Conservation (phyloP, 2,888 invertebrate genomes). For the Xanthia togata region DNA sequence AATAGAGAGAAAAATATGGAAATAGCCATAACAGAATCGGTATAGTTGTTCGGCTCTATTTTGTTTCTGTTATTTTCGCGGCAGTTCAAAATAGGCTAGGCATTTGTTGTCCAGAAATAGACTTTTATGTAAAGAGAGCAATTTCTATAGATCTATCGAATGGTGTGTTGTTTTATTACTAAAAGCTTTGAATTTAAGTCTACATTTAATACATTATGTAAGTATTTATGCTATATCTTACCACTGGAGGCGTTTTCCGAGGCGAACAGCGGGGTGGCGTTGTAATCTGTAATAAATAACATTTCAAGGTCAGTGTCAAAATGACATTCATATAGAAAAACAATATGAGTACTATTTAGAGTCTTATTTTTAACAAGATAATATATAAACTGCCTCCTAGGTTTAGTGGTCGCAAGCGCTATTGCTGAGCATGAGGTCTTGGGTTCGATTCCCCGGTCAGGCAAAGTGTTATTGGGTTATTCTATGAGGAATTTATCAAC, state of each 20-base stretch:
- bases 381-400: not conserved
- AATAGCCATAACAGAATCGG: not conserved
- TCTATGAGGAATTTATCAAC: not conserved
- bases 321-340: slow-evolving; percentile 14
- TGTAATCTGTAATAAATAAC: slow-evolving; percentile 85
- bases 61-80: not conserved
- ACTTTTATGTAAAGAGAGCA: not conserved
- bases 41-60: too few relatives aligned
- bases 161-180: not conserved
- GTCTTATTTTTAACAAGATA: not conserved
- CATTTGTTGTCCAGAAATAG: not conserved
- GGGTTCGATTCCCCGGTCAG: not conserved
- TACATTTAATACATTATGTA: slow-evolving; percentile 39
- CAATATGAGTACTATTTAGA: not conserved
- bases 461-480: not conserved
- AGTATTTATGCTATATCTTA: slow-evolving; percentile 72
- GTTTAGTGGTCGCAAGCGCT: too few relatives aligned
- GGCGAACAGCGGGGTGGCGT: slow-evolving; percentile 91
- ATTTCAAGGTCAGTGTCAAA: slow-evolving; percentile 60
- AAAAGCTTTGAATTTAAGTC: not conserved
- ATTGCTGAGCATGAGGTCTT: too few relatives aligned
- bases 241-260: slow-evolving; percentile 91
- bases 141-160: not conserved
- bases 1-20: not conserved
- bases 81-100: not conserved